These are phyloP conservation scores for Dryobotodes eremita DNA, from an alignment of 2,888 invertebrate species.

Conservation along the genomic window DNA sequence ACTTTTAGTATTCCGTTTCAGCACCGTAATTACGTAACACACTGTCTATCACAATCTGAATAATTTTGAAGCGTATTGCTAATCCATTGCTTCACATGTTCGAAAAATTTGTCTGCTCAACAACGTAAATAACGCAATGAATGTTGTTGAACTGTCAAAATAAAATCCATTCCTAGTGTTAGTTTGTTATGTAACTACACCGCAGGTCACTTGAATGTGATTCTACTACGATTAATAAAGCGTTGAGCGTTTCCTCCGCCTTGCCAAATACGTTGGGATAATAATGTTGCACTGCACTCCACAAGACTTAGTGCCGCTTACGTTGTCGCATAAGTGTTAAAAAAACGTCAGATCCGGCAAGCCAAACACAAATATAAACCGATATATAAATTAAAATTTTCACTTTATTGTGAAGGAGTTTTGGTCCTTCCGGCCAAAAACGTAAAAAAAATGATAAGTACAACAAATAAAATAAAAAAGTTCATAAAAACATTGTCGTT, in stretches of 20 bases:
- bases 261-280: not conserved
- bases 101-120: too few relatives aligned
- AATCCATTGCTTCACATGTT: too few relatives aligned
- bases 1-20: slow-evolving; percentile 1
- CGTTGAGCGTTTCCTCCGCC: not conserved
- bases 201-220: not conserved
- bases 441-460: not conserved
- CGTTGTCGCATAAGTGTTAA: not conserved
- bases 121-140: too few relatives aligned
- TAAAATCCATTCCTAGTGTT: too few relatives aligned
- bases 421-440: not conserved
- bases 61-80: too few relatives aligned
- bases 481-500: slow-evolving; percentile 37
- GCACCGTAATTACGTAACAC: too few relatives aligned
- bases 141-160: too few relatives aligned
- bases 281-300: not conserved
- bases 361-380: not conserved
- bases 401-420: not conserved
- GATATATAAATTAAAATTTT: not conserved
- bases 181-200: too few relatives aligned
- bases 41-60: too few relatives aligned
- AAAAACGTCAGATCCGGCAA: not conserved
- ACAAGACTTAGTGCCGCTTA: not conserved
- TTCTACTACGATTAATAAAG: not conserved
- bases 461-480: slow-evolving; percentile 17